Evolutionary conservation across 2,113 vertebrate species (phyloP), one percentile per base, ranked within the genome.

Genomic region (Hiodon tergisus): DNA sequence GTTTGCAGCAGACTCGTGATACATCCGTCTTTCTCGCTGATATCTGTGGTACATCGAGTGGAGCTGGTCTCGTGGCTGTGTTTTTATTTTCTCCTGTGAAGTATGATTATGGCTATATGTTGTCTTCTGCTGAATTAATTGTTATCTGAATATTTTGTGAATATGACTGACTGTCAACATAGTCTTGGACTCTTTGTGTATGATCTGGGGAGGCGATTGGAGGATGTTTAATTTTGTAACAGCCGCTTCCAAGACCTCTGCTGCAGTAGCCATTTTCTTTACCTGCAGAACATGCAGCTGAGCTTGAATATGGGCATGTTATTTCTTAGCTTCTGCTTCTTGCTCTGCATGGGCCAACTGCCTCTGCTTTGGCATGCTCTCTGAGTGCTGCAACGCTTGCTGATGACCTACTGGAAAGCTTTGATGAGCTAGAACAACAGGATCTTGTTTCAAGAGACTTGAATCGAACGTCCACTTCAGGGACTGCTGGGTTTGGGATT

Each of bases 311-410:
- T 71, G 14, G 5, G 69, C 53, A 55, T 71, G 46, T 52, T 68
- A 3, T 68, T 16, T 16, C 48, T n/a, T 68, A 51, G 52, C 47
- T 51, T 50, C 48, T 14, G 48, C 50, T 52, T 68, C 48, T 52
- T 50, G n/a, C 52, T 68, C 67, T 68, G 67, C 48, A 16, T 52
- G 52, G 2, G 50, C 13, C 8, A 57, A 14, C 17, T 57, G 53
- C 17, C 17, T 57, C 69, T 46, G 69, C 69, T 58, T 71, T 71
- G 16, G 69, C 69, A 9, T 53, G 14, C 11, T 51, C 52, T 55
- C 16, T 70, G n/a, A 47, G 14, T 1, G 69, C 54, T 11, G 69
- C 69, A 71, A 31, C 53, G 16, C 53, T 57, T 54, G 52, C 50
- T n/a, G 67, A 54, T 51, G 67, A 68, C 47, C 13, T 14, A 3